Base-by-base conservation (phyloP, 2,797 vertebrate species). In the Platalea minor region DNA sequence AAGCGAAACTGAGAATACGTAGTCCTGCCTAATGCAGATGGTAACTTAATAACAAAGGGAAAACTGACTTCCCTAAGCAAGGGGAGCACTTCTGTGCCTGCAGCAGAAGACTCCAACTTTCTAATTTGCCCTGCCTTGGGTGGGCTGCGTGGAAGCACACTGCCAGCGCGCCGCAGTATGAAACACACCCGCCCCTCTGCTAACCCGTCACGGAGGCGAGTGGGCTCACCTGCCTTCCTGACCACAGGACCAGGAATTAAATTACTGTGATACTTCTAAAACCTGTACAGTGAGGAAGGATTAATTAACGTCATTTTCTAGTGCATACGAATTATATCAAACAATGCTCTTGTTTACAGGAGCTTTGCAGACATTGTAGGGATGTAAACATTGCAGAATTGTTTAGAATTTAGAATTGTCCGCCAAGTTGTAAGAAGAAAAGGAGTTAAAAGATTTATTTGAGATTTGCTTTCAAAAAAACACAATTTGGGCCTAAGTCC, bases 1-100 rank as follows among this genome's bases (percentile, higher is more conserved):
- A 96, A 96, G 96, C 93, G 95, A 96, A 96, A 95, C 91, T 61
- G 64, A 77, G 78, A 89, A 65, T 63, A 41, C 28, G 10, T 1
- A 84, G 76, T 76, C 64, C 85, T 86, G 85, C 48, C 23, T 81
- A 75, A 61, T 60, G 25, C 63, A 88, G 43, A 68, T 35, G 21
- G 64, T 28, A 94, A 85, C 28, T 72, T 20, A 20, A 26, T 73
- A 83, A 84, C 54, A 77, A 51, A 65, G 26, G 37, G 37, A 91
- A 93, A 84, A 73, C 17, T 33, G 59, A 59, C 69, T 94, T 84
- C 65, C 56, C 61, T 53, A 81, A 84, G 29, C 69, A 80, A 73
- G 35, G 59, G 45, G 28, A 81, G 43, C 17, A 11, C 48, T 87
- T 9, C 12, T 0, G 2, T 45, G 59, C 75, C 60, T 65, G 51